These are phyloP conservation scores for Marmota monax DNA, from an alignment of 2,113 vertebrate genomes.

Conservation along the genomic window DNA sequence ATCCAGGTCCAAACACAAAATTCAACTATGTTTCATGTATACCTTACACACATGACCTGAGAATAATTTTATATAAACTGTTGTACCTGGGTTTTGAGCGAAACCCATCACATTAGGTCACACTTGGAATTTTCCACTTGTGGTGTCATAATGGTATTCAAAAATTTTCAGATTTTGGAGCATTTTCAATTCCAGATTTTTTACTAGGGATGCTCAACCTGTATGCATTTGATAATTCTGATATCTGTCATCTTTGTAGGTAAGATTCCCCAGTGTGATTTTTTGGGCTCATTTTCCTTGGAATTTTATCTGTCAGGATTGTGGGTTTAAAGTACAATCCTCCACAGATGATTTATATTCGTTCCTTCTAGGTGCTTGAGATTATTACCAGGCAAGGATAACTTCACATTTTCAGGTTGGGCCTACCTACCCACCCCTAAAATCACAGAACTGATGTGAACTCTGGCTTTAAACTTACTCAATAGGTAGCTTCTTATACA, in stretches of 20 bases:
- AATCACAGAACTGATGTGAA: slow-evolving; percentile 8
- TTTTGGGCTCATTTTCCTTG: slow-evolving; percentile 18
- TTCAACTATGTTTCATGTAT: background rate
- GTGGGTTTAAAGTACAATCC: slow-evolving; percentile 1
- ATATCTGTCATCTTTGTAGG: background rate
- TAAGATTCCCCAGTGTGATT: slow-evolving; percentile 11
- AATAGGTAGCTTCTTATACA: background rate
- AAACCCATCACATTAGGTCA: background rate
- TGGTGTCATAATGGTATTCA: background rate
- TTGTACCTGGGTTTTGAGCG: background rate
- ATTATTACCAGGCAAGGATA: background rate
- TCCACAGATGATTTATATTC: slow-evolving; percentile 16
- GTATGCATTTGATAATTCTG: slow-evolving; percentile 30
- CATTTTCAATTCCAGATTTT: background rate
- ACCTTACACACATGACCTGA: background rate
- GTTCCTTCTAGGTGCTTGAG: slow-evolving; percentile 2
- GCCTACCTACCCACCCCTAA: background rate
- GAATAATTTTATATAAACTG: background rate
- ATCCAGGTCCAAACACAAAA: background rate
- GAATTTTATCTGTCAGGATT: slow-evolving; percentile 54
- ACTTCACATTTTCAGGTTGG: slow-evolving; percentile 8
- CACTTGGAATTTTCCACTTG: background rate
- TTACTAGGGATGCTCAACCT: background rate
- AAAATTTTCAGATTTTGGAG: background rate
- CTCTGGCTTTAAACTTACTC: background rate